Conservation (phyloP, 2,113 vertebrate species). For the Seriola dumerili region DNA sequence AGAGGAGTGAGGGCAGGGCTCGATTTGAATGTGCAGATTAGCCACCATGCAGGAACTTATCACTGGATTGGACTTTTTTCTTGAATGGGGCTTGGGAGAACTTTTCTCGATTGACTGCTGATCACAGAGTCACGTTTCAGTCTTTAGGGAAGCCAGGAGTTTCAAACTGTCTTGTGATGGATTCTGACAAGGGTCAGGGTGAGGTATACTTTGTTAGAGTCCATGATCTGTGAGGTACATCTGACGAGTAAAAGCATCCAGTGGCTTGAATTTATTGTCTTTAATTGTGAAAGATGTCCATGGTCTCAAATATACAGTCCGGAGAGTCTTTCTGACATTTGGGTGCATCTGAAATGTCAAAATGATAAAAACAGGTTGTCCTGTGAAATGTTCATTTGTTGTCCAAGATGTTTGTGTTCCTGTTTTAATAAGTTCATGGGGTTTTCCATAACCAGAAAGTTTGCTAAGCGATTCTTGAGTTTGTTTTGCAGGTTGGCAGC, state of each 20-base stretch:
- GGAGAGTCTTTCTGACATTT: slow-evolving; percentile 5
- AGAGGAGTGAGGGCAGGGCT: slow-evolving; percentile 89
- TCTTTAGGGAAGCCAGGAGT: slow-evolving; percentile 50
- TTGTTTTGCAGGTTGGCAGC: not conserved
- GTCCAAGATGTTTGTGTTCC: not conserved
- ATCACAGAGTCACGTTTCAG: slow-evolving; percentile 64
- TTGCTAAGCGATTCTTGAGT: not conserved
- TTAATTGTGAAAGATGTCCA: slow-evolving; percentile 15
- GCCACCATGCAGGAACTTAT: slow-evolving; percentile 86
- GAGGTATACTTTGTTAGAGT: slow-evolving; percentile 40
- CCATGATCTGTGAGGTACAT: slow-evolving; percentile 32
- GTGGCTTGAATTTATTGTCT: slow-evolving; percentile 22
- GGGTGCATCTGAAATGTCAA: not conserved
- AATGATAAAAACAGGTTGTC: slow-evolving; percentile 5
- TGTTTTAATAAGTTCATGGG: not conserved
- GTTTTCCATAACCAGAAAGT: not conserved
- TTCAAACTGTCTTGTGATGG: slow-evolving; percentile 31
- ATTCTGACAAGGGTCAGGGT: slow-evolving; percentile 15
- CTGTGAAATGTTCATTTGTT: not conserved
- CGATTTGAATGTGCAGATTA: slow-evolving; percentile 90
- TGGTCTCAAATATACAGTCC: slow-evolving; percentile 19
- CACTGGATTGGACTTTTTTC: slow-evolving; percentile 74
- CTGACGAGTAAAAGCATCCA: slow-evolving; percentile 10
- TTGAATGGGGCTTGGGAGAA: slow-evolving; percentile 69
- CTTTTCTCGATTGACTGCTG: slow-evolving; percentile 76